A percentile compares a stretch with the other conserved stretches of the same genome.
These are phyloP conservation scores for Caradrina kadenii DNA, from an alignment of 2,888 invertebrate species.

Conservation along the genomic window DNA sequence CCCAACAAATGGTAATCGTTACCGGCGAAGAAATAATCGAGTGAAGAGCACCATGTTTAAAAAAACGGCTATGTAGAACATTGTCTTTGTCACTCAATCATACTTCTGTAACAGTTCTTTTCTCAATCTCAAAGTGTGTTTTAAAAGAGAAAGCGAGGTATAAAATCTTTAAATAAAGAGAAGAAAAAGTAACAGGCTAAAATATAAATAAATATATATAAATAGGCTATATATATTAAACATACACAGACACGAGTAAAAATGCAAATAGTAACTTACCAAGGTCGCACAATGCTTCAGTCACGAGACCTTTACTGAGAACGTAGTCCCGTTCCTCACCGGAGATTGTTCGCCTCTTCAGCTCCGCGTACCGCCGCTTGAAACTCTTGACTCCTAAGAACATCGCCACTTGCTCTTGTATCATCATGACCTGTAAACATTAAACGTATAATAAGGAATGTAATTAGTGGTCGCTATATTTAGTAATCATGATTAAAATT, in stretches of 20 bases:
- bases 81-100: too few species aligned
- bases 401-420: constrained; percentile 99
- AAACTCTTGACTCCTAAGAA: constrained; percentile 98
- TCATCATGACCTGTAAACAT: constrained; percentile 95
- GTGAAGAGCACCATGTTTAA: too few species aligned
- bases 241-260: background rate
- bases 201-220: too few species aligned
- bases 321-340: constrained; percentile 98
- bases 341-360: constrained; percentile 94
- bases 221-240: background rate
- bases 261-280: constrained; percentile 88
- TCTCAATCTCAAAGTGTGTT: background rate
- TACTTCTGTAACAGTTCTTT: too few species aligned
- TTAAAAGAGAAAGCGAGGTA: background rate
- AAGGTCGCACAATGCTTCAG: constrained; percentile 97
- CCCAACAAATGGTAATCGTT: too few species aligned
- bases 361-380: constrained; percentile 98
- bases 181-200: background rate
- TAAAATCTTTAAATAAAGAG: background rate
- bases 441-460: background rate
- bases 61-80: too few species aligned
- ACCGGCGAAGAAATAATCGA: background rate
- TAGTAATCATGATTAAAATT: too few species aligned
- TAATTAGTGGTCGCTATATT: background rate
- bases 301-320: constrained; percentile 95